phyloP scores from a whole-genome alignment of 2,797 vertebrate species.

The Lerista edwardsae region DNA sequence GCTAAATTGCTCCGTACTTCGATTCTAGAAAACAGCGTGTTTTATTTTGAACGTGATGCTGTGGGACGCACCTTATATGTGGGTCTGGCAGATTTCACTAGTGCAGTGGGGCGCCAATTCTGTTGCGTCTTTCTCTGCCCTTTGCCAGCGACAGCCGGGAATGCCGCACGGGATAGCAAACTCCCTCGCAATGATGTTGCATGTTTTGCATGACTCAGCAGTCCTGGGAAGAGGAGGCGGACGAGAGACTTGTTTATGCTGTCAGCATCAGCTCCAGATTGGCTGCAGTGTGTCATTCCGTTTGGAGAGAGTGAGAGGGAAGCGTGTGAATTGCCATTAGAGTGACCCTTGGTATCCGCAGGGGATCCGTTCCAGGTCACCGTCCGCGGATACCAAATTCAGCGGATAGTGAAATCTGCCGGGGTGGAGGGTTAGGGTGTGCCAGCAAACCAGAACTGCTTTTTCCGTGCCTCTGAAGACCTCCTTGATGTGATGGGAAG shows the following conservation, averaged over 20 bases:
- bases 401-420: too few species aligned
- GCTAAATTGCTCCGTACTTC: rapidly evolving
- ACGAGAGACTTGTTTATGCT: slow-evolving; percentile 15
- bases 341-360: too few species aligned
- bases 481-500: too few species aligned
- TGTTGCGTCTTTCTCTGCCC: not conserved
- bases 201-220: not conserved
- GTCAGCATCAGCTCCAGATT: not conserved
- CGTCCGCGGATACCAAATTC: too few species aligned
- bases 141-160: too few species aligned
- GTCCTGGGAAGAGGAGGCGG: slow-evolving; percentile 31
- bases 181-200: slow-evolving; percentile 48
- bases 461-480: too few species aligned
- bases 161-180: not conserved
- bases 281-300: not conserved
- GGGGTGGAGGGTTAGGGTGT: too few species aligned
- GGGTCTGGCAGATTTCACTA: too few species aligned
- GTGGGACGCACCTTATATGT: too few species aligned
- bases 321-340: slow-evolving; percentile 60
- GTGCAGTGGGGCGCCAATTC: not conserved
- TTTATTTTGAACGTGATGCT: too few species aligned
- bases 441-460: too few species aligned
- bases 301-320: not conserved
- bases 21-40: not conserved
- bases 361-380: too few species aligned